phyloP scores from a whole-genome alignment of 2,888 invertebrate genomes.

The Oxyteleia sp. region DNA sequence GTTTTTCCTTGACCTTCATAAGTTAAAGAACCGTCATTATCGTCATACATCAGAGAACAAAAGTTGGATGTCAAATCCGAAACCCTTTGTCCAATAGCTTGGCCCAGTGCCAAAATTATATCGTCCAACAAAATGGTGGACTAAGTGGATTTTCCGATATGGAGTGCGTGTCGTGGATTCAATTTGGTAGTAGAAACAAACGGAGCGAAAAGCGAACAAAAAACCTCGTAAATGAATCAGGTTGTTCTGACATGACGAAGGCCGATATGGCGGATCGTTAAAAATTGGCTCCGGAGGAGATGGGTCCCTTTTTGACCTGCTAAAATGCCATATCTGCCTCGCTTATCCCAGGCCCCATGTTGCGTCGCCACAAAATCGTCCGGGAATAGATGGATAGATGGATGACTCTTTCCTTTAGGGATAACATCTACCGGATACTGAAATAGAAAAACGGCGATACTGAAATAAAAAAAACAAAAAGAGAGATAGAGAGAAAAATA shows the following conservation, averaged over 20 bases:
- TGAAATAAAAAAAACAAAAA: neutral
- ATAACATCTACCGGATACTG: slow-evolving; percentile 43
- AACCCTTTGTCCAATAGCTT: slow-evolving; percentile 22
- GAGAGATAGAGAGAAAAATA: neutral
- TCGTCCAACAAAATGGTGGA: slow-evolving; percentile 15
- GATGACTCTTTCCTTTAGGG: slow-evolving; percentile 60
- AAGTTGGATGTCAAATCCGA: neutral
- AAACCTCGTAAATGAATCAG: slow-evolving; percentile 22
- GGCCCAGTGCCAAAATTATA: slow-evolving; percentile 30
- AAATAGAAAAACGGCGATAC: slow-evolving; percentile 52
- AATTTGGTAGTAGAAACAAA: slow-evolving; percentile 22
- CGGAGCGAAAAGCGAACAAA: slow-evolving; percentile 31
- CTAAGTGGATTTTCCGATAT: slow-evolving; percentile 21
- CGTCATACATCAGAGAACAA: neutral
- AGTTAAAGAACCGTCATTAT: neutral
- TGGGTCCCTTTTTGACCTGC: slow-evolving; percentile 54
- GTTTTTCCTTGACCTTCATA: neutral
- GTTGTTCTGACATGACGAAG: slow-evolving; percentile 53
- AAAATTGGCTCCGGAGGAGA: slow-evolving; percentile 43
- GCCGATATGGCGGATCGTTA: slow-evolving; percentile 37
- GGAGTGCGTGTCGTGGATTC: slow-evolving; percentile 14
- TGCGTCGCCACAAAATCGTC: slow-evolving; percentile 34
- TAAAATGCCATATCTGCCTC: slow-evolving; percentile 36
- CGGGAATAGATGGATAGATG: slow-evolving; percentile 59
- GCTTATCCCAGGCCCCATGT: slow-evolving; percentile 37